These are phyloP conservation scores for Hemiprocne comata DNA, from an alignment of 2,113 vertebrate species.

Conservation along the genomic window DNA sequence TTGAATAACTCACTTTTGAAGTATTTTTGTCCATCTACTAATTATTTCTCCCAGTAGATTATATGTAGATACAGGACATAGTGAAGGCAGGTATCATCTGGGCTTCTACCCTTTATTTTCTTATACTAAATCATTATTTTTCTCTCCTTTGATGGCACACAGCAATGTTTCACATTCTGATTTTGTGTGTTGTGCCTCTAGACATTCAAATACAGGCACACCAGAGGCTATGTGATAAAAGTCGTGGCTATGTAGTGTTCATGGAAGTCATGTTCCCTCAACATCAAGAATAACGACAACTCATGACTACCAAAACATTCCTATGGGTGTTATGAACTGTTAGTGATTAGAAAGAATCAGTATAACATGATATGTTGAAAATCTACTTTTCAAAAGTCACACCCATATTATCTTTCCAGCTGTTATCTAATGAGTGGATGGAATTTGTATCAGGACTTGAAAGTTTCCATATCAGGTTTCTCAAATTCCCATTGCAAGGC, in stretches of 20 bases:
- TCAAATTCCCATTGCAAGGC: rapidly evolving
- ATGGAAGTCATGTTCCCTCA: background rate
- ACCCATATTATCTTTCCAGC: background rate
- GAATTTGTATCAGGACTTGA: background rate
- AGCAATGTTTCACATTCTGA: background rate
- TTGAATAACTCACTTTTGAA: background rate
- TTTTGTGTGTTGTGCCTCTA: background rate
- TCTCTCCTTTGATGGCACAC: background rate
- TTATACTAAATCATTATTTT: background rate
- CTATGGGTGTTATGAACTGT: background rate
- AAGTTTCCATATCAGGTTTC: background rate
- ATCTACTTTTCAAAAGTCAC: background rate
- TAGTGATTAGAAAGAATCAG: background rate
- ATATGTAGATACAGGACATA: background rate
- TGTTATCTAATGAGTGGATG: background rate
- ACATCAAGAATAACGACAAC: background rate
- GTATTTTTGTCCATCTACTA: background rate
- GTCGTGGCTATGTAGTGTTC: rapidly evolving
- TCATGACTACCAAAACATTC: background rate
- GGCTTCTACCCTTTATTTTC: background rate
- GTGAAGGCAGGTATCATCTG: background rate
- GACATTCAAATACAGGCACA: background rate
- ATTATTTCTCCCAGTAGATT: background rate
- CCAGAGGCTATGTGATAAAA: rapidly evolving
- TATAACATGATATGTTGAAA: background rate